Base-by-base conservation (phyloP, 2,113 vertebrate species). In the Eurystomus gularis region DNA sequence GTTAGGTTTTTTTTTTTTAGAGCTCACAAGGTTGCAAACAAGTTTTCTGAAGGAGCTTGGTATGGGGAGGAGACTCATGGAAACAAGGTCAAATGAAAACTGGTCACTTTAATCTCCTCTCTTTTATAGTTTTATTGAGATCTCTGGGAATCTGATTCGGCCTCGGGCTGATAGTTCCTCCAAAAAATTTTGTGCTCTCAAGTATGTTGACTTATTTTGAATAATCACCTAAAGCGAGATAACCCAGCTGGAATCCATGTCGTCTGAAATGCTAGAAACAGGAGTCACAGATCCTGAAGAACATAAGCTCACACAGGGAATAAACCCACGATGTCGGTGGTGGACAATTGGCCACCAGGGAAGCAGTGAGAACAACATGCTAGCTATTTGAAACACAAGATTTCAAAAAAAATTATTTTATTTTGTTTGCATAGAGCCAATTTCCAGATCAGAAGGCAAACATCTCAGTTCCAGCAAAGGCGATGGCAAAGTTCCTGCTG, bases 361-460 rank as follows among this genome's bases (percentile, higher is more conserved):
- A 73, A 11, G 49, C 62, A 70, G n/a, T 19, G 28, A 76, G 71
- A 69, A 57, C 29, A 37, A 1, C 3, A 16, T 9, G 23, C 58
- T 3, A 60, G 4, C 14, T 31, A 23, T 5, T 31, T 4, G 44
- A 79, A 71, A 75, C 14, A 72, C 28, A 66, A 37, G 31, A 75
- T 20, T 29, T 35, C 20, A 24, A 62, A 90, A 33, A 33, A 2
- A 62, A 13, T 3, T 0, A 28, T 26, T 81, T 75, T 54, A 13
- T 12, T 89, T 66, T 18, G 25, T 86, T 88, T 49, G 10, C 44
- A 29, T 0, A 1, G 44, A 44, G 35, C 9, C 48, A 17, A 65
- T 62, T 82, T 93, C 73, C 52, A 72, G 48, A 72, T 64, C 55
- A 87, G 65, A 88, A 88, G 46, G 31, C 24, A 90, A 93, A 94